phyloP scores from a whole-genome alignment of 2,888 invertebrate species.

The Aspidiotus rigidus region DNA sequence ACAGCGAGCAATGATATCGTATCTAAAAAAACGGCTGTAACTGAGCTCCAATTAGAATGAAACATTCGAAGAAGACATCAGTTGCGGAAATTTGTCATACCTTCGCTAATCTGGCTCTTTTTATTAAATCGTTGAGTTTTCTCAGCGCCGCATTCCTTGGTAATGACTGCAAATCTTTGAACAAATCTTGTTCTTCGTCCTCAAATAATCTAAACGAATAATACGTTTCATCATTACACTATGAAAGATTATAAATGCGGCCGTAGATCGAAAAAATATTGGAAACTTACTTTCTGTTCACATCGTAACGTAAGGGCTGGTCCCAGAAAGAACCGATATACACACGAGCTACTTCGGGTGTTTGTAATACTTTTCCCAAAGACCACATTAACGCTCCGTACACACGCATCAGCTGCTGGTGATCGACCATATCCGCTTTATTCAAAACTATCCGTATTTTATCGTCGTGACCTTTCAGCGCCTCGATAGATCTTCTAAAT shows the following conservation, averaged over 20 bases:
- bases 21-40: too few species aligned
- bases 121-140: slow-evolving; percentile 58
- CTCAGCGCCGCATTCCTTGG: slow-evolving; percentile 55
- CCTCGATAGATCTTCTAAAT: slow-evolving; percentile 55
- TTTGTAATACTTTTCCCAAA: slow-evolving; percentile 56
- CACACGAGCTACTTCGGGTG: slow-evolving; percentile 59
- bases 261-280: not conserved
- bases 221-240: not conserved
- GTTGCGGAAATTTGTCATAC: slow-evolving; percentile 41
- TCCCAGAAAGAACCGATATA: slow-evolving; percentile 62
- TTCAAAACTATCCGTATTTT: slow-evolving; percentile 57
- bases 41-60: too few species aligned
- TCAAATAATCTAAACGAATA: slow-evolving; percentile 45
- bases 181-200: slow-evolving; percentile 50
- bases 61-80: too few species aligned
- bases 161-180: slow-evolving; percentile 51
- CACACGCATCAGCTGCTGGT: slow-evolving; percentile 56
- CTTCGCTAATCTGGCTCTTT: slow-evolving; percentile 56
- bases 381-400: slow-evolving; percentile 64
- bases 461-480: slow-evolving; percentile 51
- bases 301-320: slow-evolving; percentile 50
- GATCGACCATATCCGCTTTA: slow-evolving; percentile 59
- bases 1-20: too few species aligned
- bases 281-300: slow-evolving; percentile 47
- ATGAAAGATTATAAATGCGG: not conserved